These are phyloP conservation scores for Micromys minutus DNA, from an alignment of 2,113 vertebrate species.

Conservation along the genomic window DNA sequence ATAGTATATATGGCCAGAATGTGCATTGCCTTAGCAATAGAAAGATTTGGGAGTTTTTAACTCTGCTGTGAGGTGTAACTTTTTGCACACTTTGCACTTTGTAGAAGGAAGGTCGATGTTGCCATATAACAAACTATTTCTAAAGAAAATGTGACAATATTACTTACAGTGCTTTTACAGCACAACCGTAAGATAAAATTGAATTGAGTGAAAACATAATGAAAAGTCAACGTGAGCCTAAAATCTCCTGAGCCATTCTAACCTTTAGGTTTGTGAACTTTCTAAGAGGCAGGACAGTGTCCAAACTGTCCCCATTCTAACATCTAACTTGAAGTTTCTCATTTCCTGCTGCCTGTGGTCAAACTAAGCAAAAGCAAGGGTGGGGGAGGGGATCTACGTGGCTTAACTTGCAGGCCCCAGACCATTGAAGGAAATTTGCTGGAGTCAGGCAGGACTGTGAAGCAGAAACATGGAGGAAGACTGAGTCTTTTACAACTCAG, in stretches of 20 bases:
- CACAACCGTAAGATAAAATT: conserved; percentile 40
- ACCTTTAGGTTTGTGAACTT: no score
- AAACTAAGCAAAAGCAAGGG: neutral
- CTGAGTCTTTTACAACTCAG: neutral
- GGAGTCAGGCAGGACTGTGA: neutral
- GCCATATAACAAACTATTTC: neutral
- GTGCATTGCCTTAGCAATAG: neutral
- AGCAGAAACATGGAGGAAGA: neutral
- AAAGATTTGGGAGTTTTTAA: neutral
- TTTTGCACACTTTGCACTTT: neutral
- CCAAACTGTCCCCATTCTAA: no score
- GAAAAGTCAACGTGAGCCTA: conserved; percentile 40
- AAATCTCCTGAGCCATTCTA: neutral
- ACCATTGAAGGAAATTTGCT: neutral
- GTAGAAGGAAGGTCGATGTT: neutral
- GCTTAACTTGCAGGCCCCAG: neutral
- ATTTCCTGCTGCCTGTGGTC: neutral
- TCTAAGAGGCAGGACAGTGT: no score
- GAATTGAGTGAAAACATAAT: conserved; percentile 43
- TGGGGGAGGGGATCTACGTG: neutral
- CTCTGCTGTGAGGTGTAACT: neutral
- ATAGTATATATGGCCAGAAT: neutral
- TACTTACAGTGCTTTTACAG: conserved; percentile 34
- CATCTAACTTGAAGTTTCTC: neutral
- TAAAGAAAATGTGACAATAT: neutral